A percentile compares a stretch with the other conserved stretches of the same genome.
phyloP scores from a whole-genome alignment of 2,113 vertebrate genomes.

The Lasiurus borealis region DNA sequence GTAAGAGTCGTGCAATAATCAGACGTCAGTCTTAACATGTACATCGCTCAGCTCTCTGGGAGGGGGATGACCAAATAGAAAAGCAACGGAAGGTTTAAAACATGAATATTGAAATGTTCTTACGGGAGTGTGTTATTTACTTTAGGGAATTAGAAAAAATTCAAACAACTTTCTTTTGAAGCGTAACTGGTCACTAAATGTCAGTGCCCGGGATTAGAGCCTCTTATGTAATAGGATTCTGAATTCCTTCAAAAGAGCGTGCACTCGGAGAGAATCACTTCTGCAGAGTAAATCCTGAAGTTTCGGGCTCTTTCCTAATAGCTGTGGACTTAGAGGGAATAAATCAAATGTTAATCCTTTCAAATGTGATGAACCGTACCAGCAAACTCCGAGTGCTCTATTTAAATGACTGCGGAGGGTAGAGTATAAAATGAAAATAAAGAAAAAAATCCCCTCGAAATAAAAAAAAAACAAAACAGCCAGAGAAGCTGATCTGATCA shows the following conservation, averaged over 20 bases:
- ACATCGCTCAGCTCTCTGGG: neutral
- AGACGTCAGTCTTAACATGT: neutral
- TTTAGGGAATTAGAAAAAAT: slow-evolving; percentile 53
- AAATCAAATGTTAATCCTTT: slow-evolving; percentile 78
- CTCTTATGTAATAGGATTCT: slow-evolving; percentile 73
- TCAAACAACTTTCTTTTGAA: neutral
- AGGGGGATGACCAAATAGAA: neutral
- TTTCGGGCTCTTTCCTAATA: slow-evolving; percentile 77
- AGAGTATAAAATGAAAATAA: slow-evolving; percentile 56
- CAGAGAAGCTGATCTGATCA: neutral
- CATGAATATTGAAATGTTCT: slow-evolving; percentile 43
- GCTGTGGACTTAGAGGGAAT: slow-evolving; percentile 72
- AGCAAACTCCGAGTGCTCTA: slow-evolving; percentile 54
- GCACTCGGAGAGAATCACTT: slow-evolving; percentile 67
- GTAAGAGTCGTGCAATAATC: neutral
- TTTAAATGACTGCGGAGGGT: slow-evolving; percentile 50
- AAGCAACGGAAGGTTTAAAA: slow-evolving; percentile 55
- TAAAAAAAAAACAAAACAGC: neutral
- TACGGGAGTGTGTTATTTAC: neutral
- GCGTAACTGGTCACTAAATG: slow-evolving; percentile 37
- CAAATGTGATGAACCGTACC: slow-evolving; percentile 66
- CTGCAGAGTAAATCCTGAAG: slow-evolving; percentile 75
- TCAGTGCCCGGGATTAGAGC: slow-evolving; percentile 40
- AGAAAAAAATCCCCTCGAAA: slow-evolving; percentile 36
- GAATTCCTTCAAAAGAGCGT: slow-evolving; percentile 62